Base-by-base conservation (phyloP, 2,888 invertebrate species). In the Tortricodes alternella region DNA sequence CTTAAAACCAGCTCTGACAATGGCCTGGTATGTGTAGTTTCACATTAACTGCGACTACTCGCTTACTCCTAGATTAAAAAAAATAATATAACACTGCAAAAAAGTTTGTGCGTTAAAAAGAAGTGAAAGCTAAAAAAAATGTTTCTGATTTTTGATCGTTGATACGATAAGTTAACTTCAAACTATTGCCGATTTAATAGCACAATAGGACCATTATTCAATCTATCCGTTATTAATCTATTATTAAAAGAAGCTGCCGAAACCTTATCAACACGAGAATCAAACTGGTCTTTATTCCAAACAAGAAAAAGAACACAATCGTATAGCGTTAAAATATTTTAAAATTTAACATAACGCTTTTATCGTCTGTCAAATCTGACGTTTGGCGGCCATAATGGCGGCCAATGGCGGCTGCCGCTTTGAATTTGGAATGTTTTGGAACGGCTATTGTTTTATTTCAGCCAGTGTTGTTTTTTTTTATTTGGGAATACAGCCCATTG, bases 341-440 rank as follows among this genome's bases (percentile, higher is more conserved):
- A 13, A 44, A 44, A 44, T 18, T 56, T 56, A 37, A 56, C 18
- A 34, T 50, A 44, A 43, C 50, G 29, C 11, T 37, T 51, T 57
- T 57, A 57, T 57, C 57, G 35, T 39, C 57, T 52, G 57, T 57
- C 57, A 57, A 46, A 57, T 57, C 57, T 57, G 51, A 57, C 57
- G 34, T 51, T 46, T 57, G 46, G 46, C 37, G 24, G 57, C 57
- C 46, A 51, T 57, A 51, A 51, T 46, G 57, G 21, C 34, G 35
- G 27, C 59, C 55, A 55, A 59, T 50, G 43, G 59, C 53, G 50
- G 59, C 59, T 59, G 23, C 46, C 15, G 24, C 50, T 55, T 59
- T 53, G 59, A 53, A 46, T 34, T 59, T 46, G 19, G 27, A 55
- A 50, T 53, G 55, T 59, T 59, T 59, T 50, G 43, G 38, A 50